A percentile compares a stretch with the other conserved stretches of the same genome.
Evolutionary conservation across 2,888 invertebrate species (phyloP).

Genomic region (Ditula angustiorana): DNA sequence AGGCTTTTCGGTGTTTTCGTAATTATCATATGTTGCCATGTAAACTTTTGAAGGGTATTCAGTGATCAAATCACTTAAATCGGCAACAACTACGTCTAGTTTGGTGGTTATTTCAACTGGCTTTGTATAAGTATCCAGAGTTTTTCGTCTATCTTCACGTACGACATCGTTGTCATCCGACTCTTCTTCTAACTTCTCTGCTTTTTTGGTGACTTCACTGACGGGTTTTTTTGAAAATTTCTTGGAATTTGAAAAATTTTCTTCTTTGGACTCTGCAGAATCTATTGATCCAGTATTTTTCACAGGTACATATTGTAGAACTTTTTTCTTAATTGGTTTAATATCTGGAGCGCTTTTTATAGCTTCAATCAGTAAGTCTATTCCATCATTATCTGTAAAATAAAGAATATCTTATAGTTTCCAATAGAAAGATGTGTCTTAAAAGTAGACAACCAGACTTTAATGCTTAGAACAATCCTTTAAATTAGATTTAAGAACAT

Average conservation of each 20-base stretch:
- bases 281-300: conserved; percentile 11
- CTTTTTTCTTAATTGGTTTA: conserved; percentile 59
- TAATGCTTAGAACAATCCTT: too few species aligned
- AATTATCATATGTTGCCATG: conserved; percentile 20
- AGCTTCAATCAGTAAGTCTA: conserved; percentile 72
- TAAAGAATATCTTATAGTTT: conserved; percentile 13
- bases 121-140: not conserved
- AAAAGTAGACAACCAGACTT: too few species aligned
- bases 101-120: not conserved
- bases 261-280: conserved; percentile 34
- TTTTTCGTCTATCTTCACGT: not conserved
- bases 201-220: not conserved
- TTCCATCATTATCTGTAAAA: conserved; percentile 68
- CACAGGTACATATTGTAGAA: conserved; percentile 44
- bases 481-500: too few species aligned
- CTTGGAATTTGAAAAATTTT: conserved; percentile 35
- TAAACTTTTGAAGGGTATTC: conserved; percentile 32
- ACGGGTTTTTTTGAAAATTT: not conserved
- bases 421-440: not conserved
- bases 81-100: not conserved
- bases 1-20: conserved; percentile 13
- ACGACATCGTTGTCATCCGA: not conserved
- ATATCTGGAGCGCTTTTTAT: conserved; percentile 74
- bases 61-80: conserved; percentile 12
- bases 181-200: not conserved